These are phyloP conservation scores for Columba guinea DNA, from an alignment of 2,797 vertebrate species.

Conservation along the genomic window DNA sequence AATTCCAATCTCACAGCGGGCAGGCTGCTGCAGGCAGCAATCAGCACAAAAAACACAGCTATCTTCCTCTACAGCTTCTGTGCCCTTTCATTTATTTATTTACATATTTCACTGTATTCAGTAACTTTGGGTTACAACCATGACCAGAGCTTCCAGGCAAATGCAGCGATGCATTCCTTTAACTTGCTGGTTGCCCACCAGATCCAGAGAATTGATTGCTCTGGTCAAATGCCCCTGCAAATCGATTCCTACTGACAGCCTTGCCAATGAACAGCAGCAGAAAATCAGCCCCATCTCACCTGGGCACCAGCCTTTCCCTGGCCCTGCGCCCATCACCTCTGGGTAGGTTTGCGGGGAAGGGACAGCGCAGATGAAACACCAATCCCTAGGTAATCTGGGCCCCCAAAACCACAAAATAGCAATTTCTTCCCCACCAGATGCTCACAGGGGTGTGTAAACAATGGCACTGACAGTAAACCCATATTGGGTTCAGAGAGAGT, in stretches of 20 bases:
- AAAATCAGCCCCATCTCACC: background rate
- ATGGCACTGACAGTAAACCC: background rate
- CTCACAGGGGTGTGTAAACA: background rate
- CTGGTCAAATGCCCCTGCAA: background rate
- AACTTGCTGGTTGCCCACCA: background rate
- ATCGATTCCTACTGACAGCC: background rate
- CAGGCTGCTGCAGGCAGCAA: background rate
- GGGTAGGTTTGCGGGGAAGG: background rate
- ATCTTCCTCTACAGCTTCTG: background rate
- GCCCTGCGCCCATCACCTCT: accelerated
- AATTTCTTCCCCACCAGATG: background rate
- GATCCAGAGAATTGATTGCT: background rate
- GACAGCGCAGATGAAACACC: accelerated
- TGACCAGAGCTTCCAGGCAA: background rate
- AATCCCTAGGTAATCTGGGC: background rate
- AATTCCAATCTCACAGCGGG: background rate
- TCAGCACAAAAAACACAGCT: background rate
- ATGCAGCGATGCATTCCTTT: accelerated
- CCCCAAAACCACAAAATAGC: background rate
- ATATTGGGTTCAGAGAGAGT: background rate
- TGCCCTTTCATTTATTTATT: background rate
- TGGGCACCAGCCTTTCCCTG: background rate
- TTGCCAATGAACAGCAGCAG: background rate
- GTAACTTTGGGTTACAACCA: background rate
- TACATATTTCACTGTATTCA: background rate